Percentiles rank a stretch among this genome's conserved stretches.
These are phyloP conservation scores for Drosophila kanapiae DNA, from an alignment of 1,140 invertebrate genomes.

Conservation along the genomic window DNA sequence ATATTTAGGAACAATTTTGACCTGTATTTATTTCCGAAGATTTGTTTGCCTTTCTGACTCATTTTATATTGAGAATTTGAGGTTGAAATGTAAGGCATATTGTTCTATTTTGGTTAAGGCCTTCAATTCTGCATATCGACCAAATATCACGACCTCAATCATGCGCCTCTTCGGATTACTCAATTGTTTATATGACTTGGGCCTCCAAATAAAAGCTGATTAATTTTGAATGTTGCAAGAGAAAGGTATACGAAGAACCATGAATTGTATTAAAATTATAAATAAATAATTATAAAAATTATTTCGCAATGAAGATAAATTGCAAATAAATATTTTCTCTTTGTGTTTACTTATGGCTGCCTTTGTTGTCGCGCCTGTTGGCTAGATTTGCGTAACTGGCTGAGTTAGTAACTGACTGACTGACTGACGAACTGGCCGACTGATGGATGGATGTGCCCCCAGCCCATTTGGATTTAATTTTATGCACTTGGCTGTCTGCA, in stretches of 20 bases:
- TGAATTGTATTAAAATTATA: background rate
- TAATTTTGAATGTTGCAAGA: background rate
- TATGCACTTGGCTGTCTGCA: slow-evolving; percentile 67
- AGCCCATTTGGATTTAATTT: slow-evolving; percentile 66
- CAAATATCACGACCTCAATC: slow-evolving; percentile 17
- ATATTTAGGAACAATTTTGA: no score
- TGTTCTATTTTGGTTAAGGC: slow-evolving; percentile 8
- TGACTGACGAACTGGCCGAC: slow-evolving; percentile 41
- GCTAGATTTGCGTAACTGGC: slow-evolving; percentile 72
- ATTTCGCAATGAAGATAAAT: background rate
- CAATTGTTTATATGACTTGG: slow-evolving; percentile 3
- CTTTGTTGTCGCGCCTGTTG: slow-evolving; percentile 51
- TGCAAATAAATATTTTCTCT: slow-evolving; percentile 9
- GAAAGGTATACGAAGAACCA: background rate
- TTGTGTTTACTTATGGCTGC: slow-evolving; percentile 22
- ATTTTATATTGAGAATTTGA: background rate
- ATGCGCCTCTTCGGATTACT: slow-evolving; percentile 12
- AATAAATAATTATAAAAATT: background rate
- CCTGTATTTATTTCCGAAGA: background rate
- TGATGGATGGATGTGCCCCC: slow-evolving; percentile 56
- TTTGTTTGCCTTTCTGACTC: background rate
- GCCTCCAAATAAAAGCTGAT: background rate
- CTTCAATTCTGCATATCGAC: slow-evolving; percentile 10
- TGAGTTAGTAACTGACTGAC: slow-evolving; percentile 27
- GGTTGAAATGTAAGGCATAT: background rate